Evolutionary conservation across 2,797 vertebrate species (phyloP).

Genomic region (Setipinna tenuifilis): DNA sequence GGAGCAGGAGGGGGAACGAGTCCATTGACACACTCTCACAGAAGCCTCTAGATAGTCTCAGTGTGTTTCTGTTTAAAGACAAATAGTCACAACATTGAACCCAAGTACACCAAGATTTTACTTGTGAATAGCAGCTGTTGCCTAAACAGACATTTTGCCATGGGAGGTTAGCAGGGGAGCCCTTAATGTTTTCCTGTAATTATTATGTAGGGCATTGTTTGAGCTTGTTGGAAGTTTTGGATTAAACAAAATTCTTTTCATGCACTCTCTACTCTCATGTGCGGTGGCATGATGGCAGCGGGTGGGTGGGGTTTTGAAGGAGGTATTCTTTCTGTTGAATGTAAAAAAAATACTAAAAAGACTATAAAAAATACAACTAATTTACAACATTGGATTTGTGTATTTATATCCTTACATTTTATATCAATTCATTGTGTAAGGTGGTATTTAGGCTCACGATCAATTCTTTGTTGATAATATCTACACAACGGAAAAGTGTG

Average conservation of each 20-base stretch:
- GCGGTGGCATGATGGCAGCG: background rate
- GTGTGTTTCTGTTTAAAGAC: background rate
- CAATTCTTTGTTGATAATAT: background rate
- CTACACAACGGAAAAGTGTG: background rate
- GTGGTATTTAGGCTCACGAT: background rate
- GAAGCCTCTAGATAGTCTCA: background rate
- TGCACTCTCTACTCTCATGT: background rate
- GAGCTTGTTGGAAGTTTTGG: background rate
- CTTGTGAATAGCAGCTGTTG: background rate
- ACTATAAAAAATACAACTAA: too few species aligned
- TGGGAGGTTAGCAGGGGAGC: background rate
- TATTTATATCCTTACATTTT: background rate
- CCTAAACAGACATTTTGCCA: background rate
- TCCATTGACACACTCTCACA: background rate
- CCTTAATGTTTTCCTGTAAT: conserved; percentile 3
- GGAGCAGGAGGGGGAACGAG: background rate
- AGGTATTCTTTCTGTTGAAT: background rate
- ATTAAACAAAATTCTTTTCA: conserved; percentile 19
- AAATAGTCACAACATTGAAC: background rate
- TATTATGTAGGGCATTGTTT: conserved; percentile 5
- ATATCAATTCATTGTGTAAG: background rate
- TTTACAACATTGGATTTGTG: too few species aligned
- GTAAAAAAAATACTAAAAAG: background rate
- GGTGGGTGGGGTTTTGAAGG: background rate
- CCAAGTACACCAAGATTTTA: background rate